These are phyloP conservation scores for Cotesia vestalis DNA, from an alignment of 1,140 invertebrate species.

Conservation along the genomic window DNA sequence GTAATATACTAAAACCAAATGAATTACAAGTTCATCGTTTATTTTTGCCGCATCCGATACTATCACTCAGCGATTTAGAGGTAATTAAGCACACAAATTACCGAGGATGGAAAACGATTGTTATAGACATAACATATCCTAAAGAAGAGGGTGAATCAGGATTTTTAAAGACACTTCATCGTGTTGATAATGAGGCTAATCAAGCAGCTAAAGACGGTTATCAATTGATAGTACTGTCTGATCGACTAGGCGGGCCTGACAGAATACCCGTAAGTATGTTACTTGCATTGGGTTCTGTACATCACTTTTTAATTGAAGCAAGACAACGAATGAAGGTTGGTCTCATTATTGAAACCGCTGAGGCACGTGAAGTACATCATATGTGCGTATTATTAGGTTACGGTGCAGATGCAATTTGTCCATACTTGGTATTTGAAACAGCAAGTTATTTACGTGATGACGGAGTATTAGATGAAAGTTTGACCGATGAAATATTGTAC, in stretches of 20 bases:
- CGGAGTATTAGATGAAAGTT: constrained; percentile 77
- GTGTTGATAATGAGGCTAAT: constrained; percentile 84
- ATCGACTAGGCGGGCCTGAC: constrained; percentile 78
- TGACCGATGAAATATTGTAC: constrained; percentile 88
- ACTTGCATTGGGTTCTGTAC: constrained; percentile 90
- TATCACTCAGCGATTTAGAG: constrained; percentile 90
- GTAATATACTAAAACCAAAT: constrained; percentile 92
- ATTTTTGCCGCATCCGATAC: constrained; percentile 93
- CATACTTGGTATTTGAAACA: constrained; percentile 96
- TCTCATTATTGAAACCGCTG: constrained; percentile 91
- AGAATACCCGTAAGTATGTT: constrained; percentile 84
- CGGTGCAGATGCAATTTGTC: constrained; percentile 97
- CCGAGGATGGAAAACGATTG: constrained; percentile 89
- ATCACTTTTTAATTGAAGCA: constrained; percentile 95
- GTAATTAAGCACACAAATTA: constrained; percentile 86
- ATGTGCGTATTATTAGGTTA: constrained; percentile 96
- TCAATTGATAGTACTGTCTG: constrained; percentile 90
- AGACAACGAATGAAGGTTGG: constrained; percentile 96
- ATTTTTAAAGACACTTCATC: constrained; percentile 79
- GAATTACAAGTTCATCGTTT: constrained; percentile 90
- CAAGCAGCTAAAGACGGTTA: constrained; percentile 81
- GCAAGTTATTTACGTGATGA: constrained; percentile 83
- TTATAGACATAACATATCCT: constrained; percentile 91
- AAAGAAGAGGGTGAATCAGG: constrained; percentile 76
- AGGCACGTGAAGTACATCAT: constrained; percentile 96